phyloP scores from a whole-genome alignment of 2,797 vertebrate species.

The Cossypha polioptera region DNA sequence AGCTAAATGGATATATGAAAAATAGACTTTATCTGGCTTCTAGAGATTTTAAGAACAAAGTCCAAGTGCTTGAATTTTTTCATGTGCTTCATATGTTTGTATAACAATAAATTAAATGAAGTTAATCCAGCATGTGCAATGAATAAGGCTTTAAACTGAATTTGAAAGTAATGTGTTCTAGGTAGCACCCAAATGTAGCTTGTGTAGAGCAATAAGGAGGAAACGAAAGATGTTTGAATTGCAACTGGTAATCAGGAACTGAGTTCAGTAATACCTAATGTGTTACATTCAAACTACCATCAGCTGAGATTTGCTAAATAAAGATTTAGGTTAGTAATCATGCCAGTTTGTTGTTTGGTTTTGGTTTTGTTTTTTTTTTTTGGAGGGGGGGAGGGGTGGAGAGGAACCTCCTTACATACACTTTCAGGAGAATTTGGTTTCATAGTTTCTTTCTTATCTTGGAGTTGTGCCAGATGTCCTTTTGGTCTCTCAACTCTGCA shows the following conservation, averaged over 20 bases:
- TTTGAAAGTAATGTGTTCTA: neutral
- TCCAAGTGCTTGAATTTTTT: neutral
- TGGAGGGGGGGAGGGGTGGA: rapidly evolving
- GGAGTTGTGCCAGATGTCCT: too few relatives aligned
- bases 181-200: neutral
- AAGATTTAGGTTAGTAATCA: neutral
- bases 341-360: neutral
- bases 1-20: neutral
- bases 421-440: too few relatives aligned
- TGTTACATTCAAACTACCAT: neutral
- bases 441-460: too few relatives aligned
- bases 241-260: neutral
- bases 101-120: neutral
- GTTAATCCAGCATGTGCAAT: neutral
- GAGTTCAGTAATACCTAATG: neutral
- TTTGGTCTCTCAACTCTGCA: too few relatives aligned
- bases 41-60: neutral
- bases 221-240: neutral
- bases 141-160: neutral
- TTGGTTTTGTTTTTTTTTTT: too few relatives aligned
- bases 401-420: too few relatives aligned
- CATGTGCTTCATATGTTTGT: neutral
- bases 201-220: neutral
- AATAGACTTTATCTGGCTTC: neutral
- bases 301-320: neutral